Evolutionary conservation across 1,140 invertebrate species (phyloP).

Genomic region (Centruroides vittatus): DNA sequence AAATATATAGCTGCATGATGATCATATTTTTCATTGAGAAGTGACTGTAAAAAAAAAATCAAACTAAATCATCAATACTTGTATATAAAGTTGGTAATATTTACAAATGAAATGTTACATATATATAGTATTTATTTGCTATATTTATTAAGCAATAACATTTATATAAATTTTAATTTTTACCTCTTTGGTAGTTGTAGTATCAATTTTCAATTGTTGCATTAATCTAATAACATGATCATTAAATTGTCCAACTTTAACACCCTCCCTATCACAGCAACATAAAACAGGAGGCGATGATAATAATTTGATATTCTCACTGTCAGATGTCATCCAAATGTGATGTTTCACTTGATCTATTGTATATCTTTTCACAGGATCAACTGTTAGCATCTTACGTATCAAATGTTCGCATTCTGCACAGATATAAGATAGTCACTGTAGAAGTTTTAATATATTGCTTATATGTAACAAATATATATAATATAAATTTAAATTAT

Average conservation of each 20-base stretch:
- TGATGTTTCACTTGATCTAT: constrained; percentile 76
- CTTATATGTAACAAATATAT: no score
- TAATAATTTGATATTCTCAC: neutral
- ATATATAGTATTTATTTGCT: neutral
- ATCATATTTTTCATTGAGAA: constrained; percentile 75
- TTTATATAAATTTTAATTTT: neutral
- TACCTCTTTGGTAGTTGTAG: constrained; percentile 66
- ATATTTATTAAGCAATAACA: neutral
- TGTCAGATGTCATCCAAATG: constrained; percentile 51
- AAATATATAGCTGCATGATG: constrained; percentile 92
- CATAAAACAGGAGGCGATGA: neutral
- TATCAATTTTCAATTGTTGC: constrained; percentile 84
- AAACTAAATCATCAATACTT: neutral
- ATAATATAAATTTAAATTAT: no score
- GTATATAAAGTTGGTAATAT: no score
- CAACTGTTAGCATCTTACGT: constrained; percentile 78
- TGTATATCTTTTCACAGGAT: constrained; percentile 70
- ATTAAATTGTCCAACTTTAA: constrained; percentile 47
- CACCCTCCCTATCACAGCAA: neutral
- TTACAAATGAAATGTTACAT: neutral
- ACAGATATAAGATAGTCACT: neutral
- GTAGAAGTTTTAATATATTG: no score
- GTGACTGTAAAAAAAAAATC: constrained; percentile 45
- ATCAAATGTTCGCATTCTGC: constrained; percentile 75
- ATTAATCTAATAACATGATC: constrained; percentile 86